phyloP scores from a whole-genome alignment of 2,797 vertebrate species.

The Gymnoscopelus braueri region DNA sequence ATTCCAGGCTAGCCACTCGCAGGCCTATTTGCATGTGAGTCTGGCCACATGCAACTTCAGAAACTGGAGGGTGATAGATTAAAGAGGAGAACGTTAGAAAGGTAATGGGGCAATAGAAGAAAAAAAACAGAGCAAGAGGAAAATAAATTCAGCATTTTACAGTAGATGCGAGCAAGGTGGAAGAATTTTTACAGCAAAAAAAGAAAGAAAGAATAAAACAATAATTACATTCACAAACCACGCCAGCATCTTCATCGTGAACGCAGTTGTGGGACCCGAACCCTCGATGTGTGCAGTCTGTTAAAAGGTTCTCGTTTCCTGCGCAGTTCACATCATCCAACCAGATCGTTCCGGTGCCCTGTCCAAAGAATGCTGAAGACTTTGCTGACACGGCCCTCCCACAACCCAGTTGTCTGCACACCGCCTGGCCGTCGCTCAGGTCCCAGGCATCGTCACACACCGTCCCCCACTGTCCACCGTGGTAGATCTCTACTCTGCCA shows the following conservation, averaged over 20 bases:
- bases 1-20: neutral
- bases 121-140: too few relatives aligned
- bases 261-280: neutral
- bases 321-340: constrained; percentile 25
- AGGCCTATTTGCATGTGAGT: constrained; percentile 55
- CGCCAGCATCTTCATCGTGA: constrained; percentile 30
- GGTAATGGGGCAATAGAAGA: neutral
- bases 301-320: constrained; percentile 14
- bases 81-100: too few relatives aligned
- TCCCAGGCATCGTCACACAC: constrained; percentile 56
- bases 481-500: constrained; percentile 66
- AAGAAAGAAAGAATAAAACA: too few relatives aligned
- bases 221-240: constrained; percentile 49
- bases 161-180: too few relatives aligned
- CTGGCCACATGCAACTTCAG: constrained; percentile 55
- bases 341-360: constrained; percentile 23
- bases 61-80: neutral
- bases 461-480: constrained; percentile 53
- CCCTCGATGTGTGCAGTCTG: constrained; percentile 17
- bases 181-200: too few relatives aligned
- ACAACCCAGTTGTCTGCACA: constrained; percentile 34
- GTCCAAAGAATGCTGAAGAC: constrained; percentile 9
- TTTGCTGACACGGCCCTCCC: constrained; percentile 17
- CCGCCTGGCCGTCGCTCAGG: constrained; percentile 22
- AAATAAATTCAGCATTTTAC: neutral